Conservation (phyloP, 2,113 vertebrate genomes). For the Brachyistius frenatus region DNA sequence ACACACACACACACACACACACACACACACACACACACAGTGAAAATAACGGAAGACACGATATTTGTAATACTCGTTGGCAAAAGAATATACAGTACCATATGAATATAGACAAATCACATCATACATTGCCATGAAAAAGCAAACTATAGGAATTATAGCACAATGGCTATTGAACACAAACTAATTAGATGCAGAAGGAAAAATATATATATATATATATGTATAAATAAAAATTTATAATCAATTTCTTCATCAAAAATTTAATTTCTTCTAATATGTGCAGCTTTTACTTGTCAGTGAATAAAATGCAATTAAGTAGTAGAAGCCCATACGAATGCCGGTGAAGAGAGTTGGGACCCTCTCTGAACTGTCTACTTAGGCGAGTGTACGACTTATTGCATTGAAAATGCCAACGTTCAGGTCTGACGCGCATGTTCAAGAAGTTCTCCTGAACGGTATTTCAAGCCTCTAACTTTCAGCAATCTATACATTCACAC, state of each 20-base stretch:
- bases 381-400: constrained; percentile 9
- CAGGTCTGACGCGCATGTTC: neutral
- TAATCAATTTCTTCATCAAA: neutral
- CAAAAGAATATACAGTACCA: neutral
- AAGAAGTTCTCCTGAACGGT: neutral
- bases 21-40: no score
- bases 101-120: neutral
- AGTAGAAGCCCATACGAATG: no score
- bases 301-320: no score
- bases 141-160: neutral
- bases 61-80: neutral
- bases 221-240: neutral
- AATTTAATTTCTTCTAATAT: neutral
- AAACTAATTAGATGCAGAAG: neutral
- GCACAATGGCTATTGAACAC: neutral
- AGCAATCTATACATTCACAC: constrained; percentile 43
- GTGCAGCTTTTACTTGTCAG: no score
- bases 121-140: neutral
- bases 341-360: no score
- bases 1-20: neutral
- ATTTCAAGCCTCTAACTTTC: constrained; percentile 23
- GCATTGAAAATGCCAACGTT: constrained; percentile 6
- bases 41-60: no score
- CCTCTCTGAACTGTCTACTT: neutral
- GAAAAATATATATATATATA: no score